Percentiles rank a stretch among this genome's conserved stretches.
Evolutionary conservation across 1,140 invertebrate species (phyloP).

Genomic region (Cotesia chilonis): DNA sequence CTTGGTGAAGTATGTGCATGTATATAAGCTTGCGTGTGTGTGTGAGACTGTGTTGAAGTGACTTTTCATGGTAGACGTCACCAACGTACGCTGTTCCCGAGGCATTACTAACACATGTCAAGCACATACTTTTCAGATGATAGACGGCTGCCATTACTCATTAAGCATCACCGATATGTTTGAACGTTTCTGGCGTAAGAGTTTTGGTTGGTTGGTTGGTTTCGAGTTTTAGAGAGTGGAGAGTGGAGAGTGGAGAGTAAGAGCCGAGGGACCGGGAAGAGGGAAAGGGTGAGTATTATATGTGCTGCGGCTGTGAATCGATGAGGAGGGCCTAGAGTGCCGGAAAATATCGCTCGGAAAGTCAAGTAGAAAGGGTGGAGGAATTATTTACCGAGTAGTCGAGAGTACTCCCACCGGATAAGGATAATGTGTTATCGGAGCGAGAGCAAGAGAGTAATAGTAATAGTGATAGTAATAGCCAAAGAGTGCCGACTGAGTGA

Average conservation of each 20-base stretch:
- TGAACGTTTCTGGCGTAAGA: too few relatives aligned
- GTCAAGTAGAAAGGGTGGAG: constrained; percentile 16
- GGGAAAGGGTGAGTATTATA: neutral
- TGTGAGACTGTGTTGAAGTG: neutral
- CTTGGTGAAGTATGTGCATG: neutral
- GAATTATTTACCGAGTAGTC: constrained; percentile 34
- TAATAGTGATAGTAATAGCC: too few relatives aligned
- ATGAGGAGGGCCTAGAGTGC: constrained; percentile 1
- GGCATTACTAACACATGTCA: constrained; percentile 41
- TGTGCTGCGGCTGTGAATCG: neutral
- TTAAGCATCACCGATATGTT: constrained; percentile 28
- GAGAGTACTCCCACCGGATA: constrained; percentile 26
- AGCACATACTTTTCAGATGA: constrained; percentile 45
- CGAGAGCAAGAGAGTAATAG: neutral
- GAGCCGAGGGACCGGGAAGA: neutral
- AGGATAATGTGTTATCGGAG: constrained; percentile 35
- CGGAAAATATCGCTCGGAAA: constrained; percentile 19
- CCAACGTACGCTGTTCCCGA: constrained; percentile 33
- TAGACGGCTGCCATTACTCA: constrained; percentile 54
- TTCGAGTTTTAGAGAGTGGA: neutral
- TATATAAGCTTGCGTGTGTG: too few relatives aligned
- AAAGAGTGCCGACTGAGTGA: too few relatives aligned
- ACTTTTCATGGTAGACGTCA: constrained; percentile 12
- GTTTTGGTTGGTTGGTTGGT: neutral
- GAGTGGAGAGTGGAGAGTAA: neutral